Base-by-base conservation (phyloP, 2,797 vertebrate genomes). In the Ambastaia sidthimunki region DNA sequence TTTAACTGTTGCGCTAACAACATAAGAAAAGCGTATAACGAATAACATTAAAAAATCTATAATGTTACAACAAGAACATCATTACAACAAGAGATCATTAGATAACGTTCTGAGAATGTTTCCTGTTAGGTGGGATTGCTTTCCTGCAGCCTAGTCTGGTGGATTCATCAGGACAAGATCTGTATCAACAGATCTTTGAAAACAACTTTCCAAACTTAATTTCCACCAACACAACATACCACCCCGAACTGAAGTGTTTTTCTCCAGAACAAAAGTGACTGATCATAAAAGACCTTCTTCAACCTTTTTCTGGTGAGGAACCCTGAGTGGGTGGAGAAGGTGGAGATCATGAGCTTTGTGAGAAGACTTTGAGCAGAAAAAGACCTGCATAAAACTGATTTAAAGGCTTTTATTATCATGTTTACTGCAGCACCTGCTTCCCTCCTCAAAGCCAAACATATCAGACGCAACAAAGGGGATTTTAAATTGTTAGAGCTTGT, bases 361-460 rank as follows among this genome's bases (percentile, higher is more conserved):
- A 71, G 25, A 12, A 52, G 41, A 37, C 47, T 31, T 68, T 47
- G 4, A 55, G 28, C 47, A 52, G 69, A 4, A 23, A 59, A 25
- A 19, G 16, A 55, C 28, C 9, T 28, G 28, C 44, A 73, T 28
- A 59, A 63, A 76, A 59, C 18, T 37, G 28, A 48, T 80, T 67
- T 80, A 47, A 80, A 41, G 62, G 73, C 68, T 67, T 72, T 80
- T 48, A 52, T 69, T 50, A 50, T 73, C 52, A 65, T 74, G 25
- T 34, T 21, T 3, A 3, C 60, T 23, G 18, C 74, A 44, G 65
- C 75, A 71, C 25, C 16, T 28, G 19, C 18, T 63, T 11, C 31
- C 7, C 19, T 19, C 28, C 23, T 47, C 41, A 55, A 15, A 55
- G 76, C n/a, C 28, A 54, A 25, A 25, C 28, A 37, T 23, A 28